Evolutionary conservation across 2,113 vertebrate genomes (phyloP).

Genomic region (Mustela nigripes): DNA sequence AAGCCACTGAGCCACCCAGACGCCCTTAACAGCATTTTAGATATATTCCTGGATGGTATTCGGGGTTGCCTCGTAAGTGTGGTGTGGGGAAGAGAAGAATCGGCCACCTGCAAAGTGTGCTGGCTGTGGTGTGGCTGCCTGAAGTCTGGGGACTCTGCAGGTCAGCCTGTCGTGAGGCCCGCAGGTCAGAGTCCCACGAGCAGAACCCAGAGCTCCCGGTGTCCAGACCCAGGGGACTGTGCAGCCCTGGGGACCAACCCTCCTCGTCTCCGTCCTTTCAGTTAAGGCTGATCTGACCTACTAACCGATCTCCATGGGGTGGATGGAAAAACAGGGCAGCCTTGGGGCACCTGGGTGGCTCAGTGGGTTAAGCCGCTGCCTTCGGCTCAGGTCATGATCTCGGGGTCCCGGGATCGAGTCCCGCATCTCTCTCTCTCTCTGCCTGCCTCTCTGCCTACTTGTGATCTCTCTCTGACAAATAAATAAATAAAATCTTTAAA

Average conservation of each 20-base stretch:
- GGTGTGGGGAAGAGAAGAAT: not conserved
- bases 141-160: not conserved
- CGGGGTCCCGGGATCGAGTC: too few relatives aligned
- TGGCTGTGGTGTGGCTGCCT: not conserved
- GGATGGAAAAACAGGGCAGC: not conserved
- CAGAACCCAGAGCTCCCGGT: not conserved
- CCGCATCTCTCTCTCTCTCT: too few relatives aligned
- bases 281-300: not conserved
- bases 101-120: not conserved
- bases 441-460: too few relatives aligned
- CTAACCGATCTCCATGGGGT: not conserved
- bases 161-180: not conserved
- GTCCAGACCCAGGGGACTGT: not conserved
- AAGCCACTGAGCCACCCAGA: too few relatives aligned
- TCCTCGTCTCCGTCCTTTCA: not conserved
- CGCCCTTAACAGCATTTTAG: not conserved
- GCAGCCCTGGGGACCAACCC: not conserved
- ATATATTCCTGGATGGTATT: not conserved
- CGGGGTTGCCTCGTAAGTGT: not conserved
- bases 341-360: not conserved
- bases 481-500: too few relatives aligned
- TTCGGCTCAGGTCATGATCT: too few relatives aligned
- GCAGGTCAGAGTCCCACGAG: not conserved
- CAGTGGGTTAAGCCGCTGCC: too few relatives aligned
- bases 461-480: too few relatives aligned